These are phyloP conservation scores for Anodontia alba DNA, from an alignment of 2,888 invertebrate species.

Conservation along the genomic window DNA sequence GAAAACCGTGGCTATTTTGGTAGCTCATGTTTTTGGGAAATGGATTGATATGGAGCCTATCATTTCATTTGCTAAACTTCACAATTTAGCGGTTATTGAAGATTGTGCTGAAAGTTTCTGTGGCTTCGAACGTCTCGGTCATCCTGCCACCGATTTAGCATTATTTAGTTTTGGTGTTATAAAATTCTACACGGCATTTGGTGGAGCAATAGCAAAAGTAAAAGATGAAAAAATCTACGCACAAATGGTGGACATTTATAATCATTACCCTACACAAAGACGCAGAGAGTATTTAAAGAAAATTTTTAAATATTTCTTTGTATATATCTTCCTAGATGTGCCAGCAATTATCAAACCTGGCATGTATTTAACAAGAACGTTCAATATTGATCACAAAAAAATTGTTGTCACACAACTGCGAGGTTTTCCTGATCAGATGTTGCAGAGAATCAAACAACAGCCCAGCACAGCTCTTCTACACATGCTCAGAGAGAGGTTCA, in stretches of 20 bases:
- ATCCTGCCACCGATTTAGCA: slow-evolving; percentile 81
- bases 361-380: slow-evolving; percentile 65
- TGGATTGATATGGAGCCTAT: slow-evolving; percentile 80
- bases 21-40: slow-evolving; percentile 84
- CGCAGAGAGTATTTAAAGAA: slow-evolving; percentile 80
- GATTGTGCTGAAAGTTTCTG: slow-evolving; percentile 84
- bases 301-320: slow-evolving; percentile 79
- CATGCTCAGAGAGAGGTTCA: slow-evolving; percentile 77
- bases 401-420: slow-evolving; percentile 78
- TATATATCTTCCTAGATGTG: slow-evolving; percentile 76
- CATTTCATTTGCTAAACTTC: slow-evolving; percentile 74
- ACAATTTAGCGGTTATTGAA: slow-evolving; percentile 81
- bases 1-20: slow-evolving; percentile 82
- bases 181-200: slow-evolving; percentile 84
- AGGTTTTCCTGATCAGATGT: slow-evolving; percentile 82
- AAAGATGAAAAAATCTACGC: slow-evolving; percentile 70
- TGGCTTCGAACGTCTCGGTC: slow-evolving; percentile 81
- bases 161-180: slow-evolving; percentile 85
- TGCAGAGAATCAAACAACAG: slow-evolving; percentile 77
- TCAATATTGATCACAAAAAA: slow-evolving; percentile 78
- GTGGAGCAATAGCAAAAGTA: slow-evolving; percentile 84
- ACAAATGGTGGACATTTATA: slow-evolving; percentile 75
- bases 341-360: slow-evolving; percentile 73
- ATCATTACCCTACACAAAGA: slow-evolving; percentile 75
- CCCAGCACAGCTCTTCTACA: slow-evolving; percentile 81